A percentile compares a stretch with the other conserved stretches of the same genome.
phyloP scores from a whole-genome alignment of 2,113 vertebrate species.

The Noctilio leporinus region DNA sequence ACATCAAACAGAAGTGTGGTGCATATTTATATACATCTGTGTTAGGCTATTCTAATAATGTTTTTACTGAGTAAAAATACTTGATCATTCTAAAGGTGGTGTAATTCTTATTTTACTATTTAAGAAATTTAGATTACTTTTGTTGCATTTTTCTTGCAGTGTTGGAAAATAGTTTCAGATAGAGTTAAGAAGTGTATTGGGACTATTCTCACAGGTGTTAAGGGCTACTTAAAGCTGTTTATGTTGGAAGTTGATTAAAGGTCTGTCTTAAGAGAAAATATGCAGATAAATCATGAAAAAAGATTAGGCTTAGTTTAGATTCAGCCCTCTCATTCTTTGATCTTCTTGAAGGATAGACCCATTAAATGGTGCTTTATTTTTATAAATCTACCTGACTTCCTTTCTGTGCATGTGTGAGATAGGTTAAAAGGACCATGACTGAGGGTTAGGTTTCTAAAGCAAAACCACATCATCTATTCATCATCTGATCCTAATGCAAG shows the following conservation, averaged over 20 bases:
- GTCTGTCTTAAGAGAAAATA: conserved; percentile 15
- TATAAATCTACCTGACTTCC: background rate
- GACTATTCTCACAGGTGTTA: background rate
- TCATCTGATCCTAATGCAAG: background rate
- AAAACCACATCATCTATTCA: background rate
- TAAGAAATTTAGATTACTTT: background rate
- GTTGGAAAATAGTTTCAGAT: background rate
- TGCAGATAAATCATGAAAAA: background rate
- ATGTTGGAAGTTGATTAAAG: background rate
- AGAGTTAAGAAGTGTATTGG: background rate
- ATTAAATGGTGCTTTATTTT: background rate
- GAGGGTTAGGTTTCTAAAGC: background rate
- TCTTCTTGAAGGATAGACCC: background rate
- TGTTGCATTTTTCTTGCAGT: background rate
- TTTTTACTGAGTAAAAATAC: background rate
- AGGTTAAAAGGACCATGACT: background rate
- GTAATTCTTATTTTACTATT: background rate
- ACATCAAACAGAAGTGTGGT: background rate
- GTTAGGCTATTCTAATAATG: background rate
- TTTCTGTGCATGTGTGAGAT: background rate
- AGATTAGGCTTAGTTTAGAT: background rate
- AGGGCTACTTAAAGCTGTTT: conserved; percentile 2
- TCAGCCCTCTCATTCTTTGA: background rate
- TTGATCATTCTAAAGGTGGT: background rate
- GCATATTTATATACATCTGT: background rate